A percentile compares a stretch with the other conserved stretches of the same genome.
Conservation (phyloP, 2,113 vertebrate genomes). For the Oreochromis niloticus region DNA sequence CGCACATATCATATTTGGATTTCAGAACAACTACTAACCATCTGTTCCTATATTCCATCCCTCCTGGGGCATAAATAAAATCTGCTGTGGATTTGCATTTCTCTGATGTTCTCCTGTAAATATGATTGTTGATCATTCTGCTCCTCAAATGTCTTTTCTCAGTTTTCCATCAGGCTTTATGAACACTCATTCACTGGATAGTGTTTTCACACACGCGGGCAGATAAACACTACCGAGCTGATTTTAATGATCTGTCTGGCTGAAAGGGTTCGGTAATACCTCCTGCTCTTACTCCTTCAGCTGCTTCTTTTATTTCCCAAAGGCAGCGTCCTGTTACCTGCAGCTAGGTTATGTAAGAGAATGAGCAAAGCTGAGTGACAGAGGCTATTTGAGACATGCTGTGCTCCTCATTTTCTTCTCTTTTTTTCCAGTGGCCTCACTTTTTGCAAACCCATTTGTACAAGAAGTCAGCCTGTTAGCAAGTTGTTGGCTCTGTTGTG, state of each 20-base stretch:
- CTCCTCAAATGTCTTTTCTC: background rate
- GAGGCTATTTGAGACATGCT: background rate
- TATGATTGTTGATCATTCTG: background rate
- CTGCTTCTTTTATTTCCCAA: background rate
- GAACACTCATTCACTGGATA: background rate
- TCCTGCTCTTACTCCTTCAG: background rate
- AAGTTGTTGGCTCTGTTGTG: background rate
- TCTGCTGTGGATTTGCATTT: background rate
- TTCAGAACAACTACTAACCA: rapidly evolving
- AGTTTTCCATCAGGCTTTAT: background rate
- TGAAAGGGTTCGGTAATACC: background rate
- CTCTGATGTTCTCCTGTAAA: background rate
- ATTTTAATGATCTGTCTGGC: background rate
- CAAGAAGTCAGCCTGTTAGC: background rate
- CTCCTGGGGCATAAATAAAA: background rate
- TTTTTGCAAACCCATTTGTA: background rate
- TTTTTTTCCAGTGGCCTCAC: background rate
- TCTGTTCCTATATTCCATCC: background rate
- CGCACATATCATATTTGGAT: background rate
- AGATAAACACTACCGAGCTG: background rate
- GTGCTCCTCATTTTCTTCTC: background rate
- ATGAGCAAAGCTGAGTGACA: background rate
- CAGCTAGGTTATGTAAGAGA: background rate
- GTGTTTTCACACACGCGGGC: background rate
- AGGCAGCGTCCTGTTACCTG: background rate